Evolutionary conservation across 1,140 invertebrate genomes (phyloP), one percentile per base, ranked within the genome.

Genomic region (Drosophila pachea): DNA sequence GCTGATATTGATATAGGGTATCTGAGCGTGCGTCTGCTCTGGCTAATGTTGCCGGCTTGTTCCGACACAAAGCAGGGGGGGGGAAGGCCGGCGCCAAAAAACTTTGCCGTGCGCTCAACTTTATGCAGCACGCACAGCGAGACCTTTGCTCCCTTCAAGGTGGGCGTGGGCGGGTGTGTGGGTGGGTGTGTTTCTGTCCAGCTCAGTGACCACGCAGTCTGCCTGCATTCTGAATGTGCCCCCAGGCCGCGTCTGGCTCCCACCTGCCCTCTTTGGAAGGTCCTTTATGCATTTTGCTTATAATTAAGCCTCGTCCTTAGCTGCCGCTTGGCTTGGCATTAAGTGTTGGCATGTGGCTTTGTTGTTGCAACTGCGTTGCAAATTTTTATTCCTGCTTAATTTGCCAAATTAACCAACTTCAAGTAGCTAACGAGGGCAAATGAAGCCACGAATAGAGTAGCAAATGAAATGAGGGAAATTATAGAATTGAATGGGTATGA

Each of bases 341-440:
- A 82, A 82, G 78, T 82, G 78, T 82, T 82, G 78, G 78, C 78
- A 82, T 82, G 78, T 70, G 74, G 78, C 68, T 74, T 66, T 65
- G 8, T 29, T 52, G 45, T 54, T 55, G 31, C n/a, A 36, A 35
- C 45, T 69, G 67, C 74, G 78, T 71, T 81, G 63, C 49, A 47
- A 59, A 16, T 55, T 81, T 63, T 61, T 61, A 22, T 74, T 70
- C 43, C 64, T 59, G 74, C 74, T 77, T 81, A 71, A 82, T 81
- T 81, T 82, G 63, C 78, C 74, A 78, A 81, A 81, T 81, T 81
- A 81, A 77, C 78, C 82, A 82, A 82, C 50, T 81, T 78, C 75
- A 75, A 78, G 68, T 54, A 59, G 43, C 48, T 53, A 67, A 22
- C 49, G 29, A 43, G 43, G 5, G 33, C 32, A 59, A 59, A n/a